A percentile compares a stretch with the other conserved stretches of the same genome.
These are phyloP conservation scores for Pangasianodon hypophthalmus DNA, from an alignment of 2,113 vertebrate species.

Conservation along the genomic window DNA sequence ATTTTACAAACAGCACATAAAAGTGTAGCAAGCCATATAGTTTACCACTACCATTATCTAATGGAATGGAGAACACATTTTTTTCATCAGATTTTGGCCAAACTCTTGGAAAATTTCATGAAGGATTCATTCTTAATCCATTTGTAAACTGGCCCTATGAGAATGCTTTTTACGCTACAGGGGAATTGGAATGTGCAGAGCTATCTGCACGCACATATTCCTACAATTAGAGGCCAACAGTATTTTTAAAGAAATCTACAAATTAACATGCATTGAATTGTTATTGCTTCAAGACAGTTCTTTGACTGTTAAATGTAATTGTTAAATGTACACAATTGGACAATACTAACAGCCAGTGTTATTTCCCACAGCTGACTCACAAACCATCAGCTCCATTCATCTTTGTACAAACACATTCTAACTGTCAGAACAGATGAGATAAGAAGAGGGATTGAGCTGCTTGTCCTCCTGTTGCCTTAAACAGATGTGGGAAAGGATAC, in stretches of 20 bases:
- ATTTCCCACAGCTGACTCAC: neutral
- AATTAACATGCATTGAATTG: neutral
- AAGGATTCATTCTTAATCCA: slow-evolving; percentile 14
- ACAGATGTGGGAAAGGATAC: slow-evolving; percentile 47
- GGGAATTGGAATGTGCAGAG: slow-evolving; percentile 1
- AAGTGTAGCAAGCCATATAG: slow-evolving; percentile 8
- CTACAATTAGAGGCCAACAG: neutral
- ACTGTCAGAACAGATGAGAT: slow-evolving; percentile 24
- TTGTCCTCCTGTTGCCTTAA: slow-evolving; percentile 37
- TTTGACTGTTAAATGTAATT: neutral
- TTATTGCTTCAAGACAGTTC: neutral
- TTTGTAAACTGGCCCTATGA: neutral
- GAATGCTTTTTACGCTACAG: neutral
- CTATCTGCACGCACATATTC: neutral
- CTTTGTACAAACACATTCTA: slow-evolving; percentile 21
- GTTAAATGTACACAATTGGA: neutral
- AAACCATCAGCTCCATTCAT: neutral
- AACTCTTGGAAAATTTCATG: slow-evolving; percentile 23
- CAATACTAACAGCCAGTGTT: neutral
- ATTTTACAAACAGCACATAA: slow-evolving; percentile 32
- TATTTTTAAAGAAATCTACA: neutral
- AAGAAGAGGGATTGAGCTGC: slow-evolving; percentile 32
- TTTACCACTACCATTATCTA: slow-evolving; percentile 12
- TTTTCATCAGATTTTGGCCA: slow-evolving; percentile 23
- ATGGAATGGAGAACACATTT: slow-evolving; percentile 25